Evolutionary conservation across 2,888 invertebrate genomes (phyloP).

Genomic region (Acheta domesticus): DNA sequence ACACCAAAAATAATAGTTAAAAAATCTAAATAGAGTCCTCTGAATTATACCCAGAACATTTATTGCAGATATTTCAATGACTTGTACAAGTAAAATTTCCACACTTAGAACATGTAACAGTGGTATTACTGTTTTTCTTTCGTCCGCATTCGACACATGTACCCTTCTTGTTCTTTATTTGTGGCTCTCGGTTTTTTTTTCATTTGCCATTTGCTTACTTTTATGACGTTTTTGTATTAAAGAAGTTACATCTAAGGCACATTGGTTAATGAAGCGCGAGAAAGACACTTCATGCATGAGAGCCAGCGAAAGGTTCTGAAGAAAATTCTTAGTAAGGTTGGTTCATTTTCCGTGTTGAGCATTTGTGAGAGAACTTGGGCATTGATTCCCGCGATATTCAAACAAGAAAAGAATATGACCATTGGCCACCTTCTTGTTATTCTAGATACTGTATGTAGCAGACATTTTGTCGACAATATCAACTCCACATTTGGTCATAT

Average conservation of each 20-base stretch:
- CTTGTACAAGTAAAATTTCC: not conserved
- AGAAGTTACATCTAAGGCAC: not conserved
- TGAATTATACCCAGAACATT: too few relatives aligned
- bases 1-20: too few relatives aligned
- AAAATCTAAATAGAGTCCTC: too few relatives aligned
- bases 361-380: not conserved
- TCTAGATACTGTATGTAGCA: not conserved
- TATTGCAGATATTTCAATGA: too few relatives aligned
- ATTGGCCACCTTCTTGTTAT: not conserved
- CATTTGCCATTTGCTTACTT: not conserved
- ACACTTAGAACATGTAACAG: not conserved
- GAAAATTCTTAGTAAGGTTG: not conserved
- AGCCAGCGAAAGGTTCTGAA: not conserved
- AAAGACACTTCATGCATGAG: not conserved
- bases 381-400: not conserved
- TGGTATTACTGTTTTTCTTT: not conserved
- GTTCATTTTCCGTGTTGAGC: not conserved
- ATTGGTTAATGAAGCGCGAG: not conserved
- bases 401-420: not conserved
- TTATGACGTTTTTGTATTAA: not conserved
- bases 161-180: not conserved
- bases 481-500: not conserved
- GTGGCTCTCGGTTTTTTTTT: not conserved
- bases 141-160: not conserved
- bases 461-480: not conserved